Conservation (phyloP, 2,888 invertebrate species). For the Amphiduros pacificus region DNA sequence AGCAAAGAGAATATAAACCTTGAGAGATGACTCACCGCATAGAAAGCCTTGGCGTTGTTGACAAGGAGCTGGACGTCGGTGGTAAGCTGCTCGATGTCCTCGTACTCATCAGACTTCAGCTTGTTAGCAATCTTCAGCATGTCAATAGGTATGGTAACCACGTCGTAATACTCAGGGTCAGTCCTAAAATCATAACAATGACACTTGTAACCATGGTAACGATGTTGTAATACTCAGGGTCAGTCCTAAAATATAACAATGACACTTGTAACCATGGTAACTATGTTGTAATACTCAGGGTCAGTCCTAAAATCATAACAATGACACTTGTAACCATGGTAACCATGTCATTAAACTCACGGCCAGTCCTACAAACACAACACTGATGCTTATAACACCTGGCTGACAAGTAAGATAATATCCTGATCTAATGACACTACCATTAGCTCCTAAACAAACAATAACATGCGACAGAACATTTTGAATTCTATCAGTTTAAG, state of each 20-base stretch:
- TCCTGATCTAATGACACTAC: too few species aligned
- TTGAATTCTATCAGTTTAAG: too few species aligned
- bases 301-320: slow-evolving; percentile 44
- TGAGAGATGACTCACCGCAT: slow-evolving; percentile 67
- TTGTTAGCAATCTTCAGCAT: slow-evolving; percentile 93
- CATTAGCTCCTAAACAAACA: too few species aligned
- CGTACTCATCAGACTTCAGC: slow-evolving; percentile 94
- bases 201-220: slow-evolving; percentile 17
- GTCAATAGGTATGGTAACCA: slow-evolving; percentile 93
- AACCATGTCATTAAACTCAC: too few species aligned
- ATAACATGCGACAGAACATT: too few species aligned
- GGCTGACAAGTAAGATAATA: too few species aligned
- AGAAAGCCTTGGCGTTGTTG: slow-evolving; percentile 93
- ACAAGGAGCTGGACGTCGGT: slow-evolving; percentile 88
- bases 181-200: slow-evolving; percentile 37
- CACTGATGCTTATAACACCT: too few species aligned
- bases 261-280: too few species aligned
- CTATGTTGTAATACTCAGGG: slow-evolving; percentile 69
- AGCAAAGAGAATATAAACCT: too few species aligned
- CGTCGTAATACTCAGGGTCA: slow-evolving; percentile 65
- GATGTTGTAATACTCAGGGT: too few species aligned
- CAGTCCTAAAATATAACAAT: too few species aligned
- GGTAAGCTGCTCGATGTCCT: slow-evolving; percentile 87
- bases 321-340: slow-evolving; percentile 13
- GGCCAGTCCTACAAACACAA: too few species aligned